Evolutionary conservation across 2,888 invertebrate genomes (phyloP).

Genomic region (Apodemia duryi): DNA sequence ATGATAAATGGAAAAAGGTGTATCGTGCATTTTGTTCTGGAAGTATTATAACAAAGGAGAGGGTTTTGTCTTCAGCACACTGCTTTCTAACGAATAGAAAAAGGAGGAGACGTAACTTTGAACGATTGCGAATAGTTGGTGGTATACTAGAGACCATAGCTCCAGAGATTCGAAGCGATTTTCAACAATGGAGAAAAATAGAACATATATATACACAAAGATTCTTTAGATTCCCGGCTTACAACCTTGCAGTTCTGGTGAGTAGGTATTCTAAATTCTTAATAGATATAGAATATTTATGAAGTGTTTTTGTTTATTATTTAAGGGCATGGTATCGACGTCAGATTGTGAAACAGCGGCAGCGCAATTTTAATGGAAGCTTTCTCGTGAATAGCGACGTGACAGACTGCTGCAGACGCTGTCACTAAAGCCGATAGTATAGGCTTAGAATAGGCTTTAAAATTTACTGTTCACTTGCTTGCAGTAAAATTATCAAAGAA

Average conservation of each 20-base stretch:
- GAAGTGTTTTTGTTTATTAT: too few species aligned
- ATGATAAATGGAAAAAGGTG: constrained; percentile 24
- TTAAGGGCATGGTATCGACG: too few species aligned
- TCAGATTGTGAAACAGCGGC: too few species aligned
- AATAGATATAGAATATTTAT: too few species aligned
- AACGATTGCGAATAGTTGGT: constrained; percentile 38
- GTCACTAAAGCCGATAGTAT: too few species aligned
- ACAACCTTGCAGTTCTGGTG: constrained; percentile 50
- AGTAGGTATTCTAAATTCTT: constrained; percentile 24
- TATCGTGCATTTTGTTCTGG: constrained; percentile 55
- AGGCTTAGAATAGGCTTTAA: too few species aligned
- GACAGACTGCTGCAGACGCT: too few species aligned
- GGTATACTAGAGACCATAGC: constrained; percentile 40
- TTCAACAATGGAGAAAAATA: constrained; percentile 50
- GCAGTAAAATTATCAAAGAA: too few species aligned
- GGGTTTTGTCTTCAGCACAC: constrained; percentile 49
- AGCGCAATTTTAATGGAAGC: too few species aligned
- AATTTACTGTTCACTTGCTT: too few species aligned
- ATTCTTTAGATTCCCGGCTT: constrained; percentile 49
- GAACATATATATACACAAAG: constrained; percentile 44
- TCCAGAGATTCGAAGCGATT: constrained; percentile 24
- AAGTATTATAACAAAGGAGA: constrained; percentile 43
- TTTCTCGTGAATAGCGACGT: too few species aligned
- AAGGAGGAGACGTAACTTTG: constrained; percentile 29
- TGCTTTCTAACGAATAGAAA: constrained; percentile 57